Base-by-base conservation (phyloP, 2,113 vertebrate species). In the human region DNA sequence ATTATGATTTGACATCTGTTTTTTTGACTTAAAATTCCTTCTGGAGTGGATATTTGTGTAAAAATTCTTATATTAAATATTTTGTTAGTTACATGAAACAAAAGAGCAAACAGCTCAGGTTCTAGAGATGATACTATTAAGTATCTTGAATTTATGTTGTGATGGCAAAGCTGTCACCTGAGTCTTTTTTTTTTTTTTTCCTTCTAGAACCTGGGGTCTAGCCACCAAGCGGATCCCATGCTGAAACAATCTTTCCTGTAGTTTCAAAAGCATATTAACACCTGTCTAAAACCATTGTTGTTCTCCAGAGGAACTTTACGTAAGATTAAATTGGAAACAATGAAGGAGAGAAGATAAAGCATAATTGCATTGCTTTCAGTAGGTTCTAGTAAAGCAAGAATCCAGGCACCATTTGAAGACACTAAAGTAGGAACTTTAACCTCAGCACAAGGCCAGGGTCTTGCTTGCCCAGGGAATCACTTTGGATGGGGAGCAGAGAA, bases 21-120 rank as follows among this genome's bases (percentile, higher is more conserved):
- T 25, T 89, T 92, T 93, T 8, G 85, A 75, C 48, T 45, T 89
- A 72, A 50, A 89, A 89, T 86, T 86, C 52, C 50, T 93, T 92
- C 55, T 80, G 78, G 57, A 64, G 59, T 80, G n/a, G 52, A 64
- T 86, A n/a, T 85, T 72, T 86, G 43, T 18, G 18, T 88, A 72
- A 57, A 84, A 50, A 64, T 90, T 76, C 14, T 86, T 45, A 14
- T 43, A n/a, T 48, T 23, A 64, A 32, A 64, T 32, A 64, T 40
- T 66, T 80, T 79, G 13, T 85, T 89, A 78, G 50, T 94, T 76
- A 90, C 32, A 4, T 61, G 72, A 78, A 30, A 22, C 7, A 27
- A 38, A 48, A n/a, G 23, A 40, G 7, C 48, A 27, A 45, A 70
- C 17, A 86, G 22, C 35, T 61, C 9, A 35, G 52, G 43, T 23